Evolutionary conservation across 2,888 invertebrate genomes (phyloP).

Genomic region (Phoronis australis): DNA sequence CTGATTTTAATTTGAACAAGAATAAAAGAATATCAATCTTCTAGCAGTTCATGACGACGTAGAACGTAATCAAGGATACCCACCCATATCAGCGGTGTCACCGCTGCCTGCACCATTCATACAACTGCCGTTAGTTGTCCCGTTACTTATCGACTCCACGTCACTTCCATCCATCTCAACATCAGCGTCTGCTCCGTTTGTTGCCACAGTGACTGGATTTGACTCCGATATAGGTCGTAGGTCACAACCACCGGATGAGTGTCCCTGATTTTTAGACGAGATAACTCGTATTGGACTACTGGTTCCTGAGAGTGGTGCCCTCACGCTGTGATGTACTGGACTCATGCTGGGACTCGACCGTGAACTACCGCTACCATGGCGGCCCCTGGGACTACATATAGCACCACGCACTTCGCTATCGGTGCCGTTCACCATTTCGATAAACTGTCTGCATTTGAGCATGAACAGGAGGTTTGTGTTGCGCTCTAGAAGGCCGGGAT

Average conservation of each 20-base stretch:
- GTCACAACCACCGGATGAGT: slow-evolving; percentile 4
- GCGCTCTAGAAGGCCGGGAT: slow-evolving; percentile 87
- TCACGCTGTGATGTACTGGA: slow-evolving; percentile 39
- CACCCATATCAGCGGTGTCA: too few species aligned
- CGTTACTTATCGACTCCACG: too few species aligned
- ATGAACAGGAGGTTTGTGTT: slow-evolving; percentile 89
- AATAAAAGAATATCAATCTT: too few species aligned
- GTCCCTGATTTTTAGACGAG: too few species aligned
- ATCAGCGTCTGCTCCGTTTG: too few species aligned
- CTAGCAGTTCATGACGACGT: too few species aligned
- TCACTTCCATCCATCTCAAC: too few species aligned
- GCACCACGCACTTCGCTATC: slow-evolving; percentile 60
- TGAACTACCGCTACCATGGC: slow-evolving; percentile 43
- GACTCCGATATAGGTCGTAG: neutral
- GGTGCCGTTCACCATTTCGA: slow-evolving; percentile 79
- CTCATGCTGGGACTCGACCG: slow-evolving; percentile 47
- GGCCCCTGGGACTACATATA: slow-evolving; percentile 46
- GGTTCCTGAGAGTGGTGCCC: neutral
- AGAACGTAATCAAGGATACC: too few species aligned
- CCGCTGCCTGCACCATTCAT: too few species aligned
- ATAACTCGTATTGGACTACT: slow-evolving; percentile 1
- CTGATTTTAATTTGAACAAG: too few species aligned
- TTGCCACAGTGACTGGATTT: neutral
- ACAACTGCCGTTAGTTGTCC: too few species aligned
- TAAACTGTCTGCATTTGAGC: slow-evolving; percentile 96